Evolutionary conservation across 2,797 vertebrate species (phyloP).

Genomic region (Siniperca obscura): DNA sequence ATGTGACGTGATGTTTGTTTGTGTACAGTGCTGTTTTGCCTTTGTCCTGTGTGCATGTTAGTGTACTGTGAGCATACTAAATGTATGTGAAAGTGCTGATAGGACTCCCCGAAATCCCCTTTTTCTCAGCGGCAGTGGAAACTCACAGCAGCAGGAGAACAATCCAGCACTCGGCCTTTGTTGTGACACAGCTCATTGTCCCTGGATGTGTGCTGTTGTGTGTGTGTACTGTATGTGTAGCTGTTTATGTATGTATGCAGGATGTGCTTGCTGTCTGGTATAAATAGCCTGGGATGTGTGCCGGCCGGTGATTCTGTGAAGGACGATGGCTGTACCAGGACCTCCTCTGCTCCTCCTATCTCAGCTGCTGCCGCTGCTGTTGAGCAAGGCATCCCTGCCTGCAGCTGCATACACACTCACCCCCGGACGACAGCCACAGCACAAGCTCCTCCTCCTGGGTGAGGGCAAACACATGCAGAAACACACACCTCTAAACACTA

Average conservation of each 20-base stretch:
- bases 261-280: constrained; percentile 55
- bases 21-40: constrained; percentile 31
- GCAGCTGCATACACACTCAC: constrained; percentile 75
- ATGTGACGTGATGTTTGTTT: constrained; percentile 69
- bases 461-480: constrained; percentile 51
- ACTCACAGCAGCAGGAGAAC: constrained; percentile 79
- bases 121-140: constrained; percentile 75
- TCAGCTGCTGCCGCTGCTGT: constrained; percentile 74
- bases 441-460: constrained; percentile 84
- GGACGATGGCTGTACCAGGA: constrained; percentile 74
- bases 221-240: constrained; percentile 42
- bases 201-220: constrained; percentile 43
- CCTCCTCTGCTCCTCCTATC: constrained; percentile 68
- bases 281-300: constrained; percentile 66
- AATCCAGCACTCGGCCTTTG: constrained; percentile 82
- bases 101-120: constrained; percentile 65
- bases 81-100: constrained; percentile 82
- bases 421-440: constrained; percentile 72
- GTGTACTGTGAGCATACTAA: constrained; percentile 55
- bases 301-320: constrained; percentile 74
- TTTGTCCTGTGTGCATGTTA: constrained; percentile 56
- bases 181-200: constrained; percentile 78
- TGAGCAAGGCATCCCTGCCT: constrained; percentile 75
- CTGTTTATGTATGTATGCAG: constrained; percentile 49
- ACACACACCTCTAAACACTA: neutral